A percentile compares a stretch with the other conserved stretches of the same genome.
Conservation (phyloP, 2,888 invertebrate species). For the Dexiosoma caninum region DNA sequence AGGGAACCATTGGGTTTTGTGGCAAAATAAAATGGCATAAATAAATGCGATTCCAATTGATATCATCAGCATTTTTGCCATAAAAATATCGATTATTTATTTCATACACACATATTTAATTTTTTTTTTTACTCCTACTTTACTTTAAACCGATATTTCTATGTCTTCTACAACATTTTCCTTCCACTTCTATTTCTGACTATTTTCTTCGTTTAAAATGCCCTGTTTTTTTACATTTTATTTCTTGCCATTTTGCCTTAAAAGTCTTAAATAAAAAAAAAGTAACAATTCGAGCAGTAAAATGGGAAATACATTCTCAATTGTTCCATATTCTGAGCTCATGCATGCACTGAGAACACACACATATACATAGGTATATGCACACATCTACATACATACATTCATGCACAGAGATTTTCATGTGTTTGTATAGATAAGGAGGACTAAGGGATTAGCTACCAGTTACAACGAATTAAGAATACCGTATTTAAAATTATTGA, state of each 20-base stretch:
- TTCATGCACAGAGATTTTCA: background rate
- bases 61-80: slow-evolving; percentile 25
- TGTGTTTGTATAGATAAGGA: background rate
- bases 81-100: slow-evolving; percentile 40
- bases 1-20: background rate
- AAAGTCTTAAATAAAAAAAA: slow-evolving; percentile 20
- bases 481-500: too few species aligned
- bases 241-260: background rate
- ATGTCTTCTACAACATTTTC: background rate
- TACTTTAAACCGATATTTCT: background rate
- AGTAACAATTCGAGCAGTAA: slow-evolving; percentile 20
- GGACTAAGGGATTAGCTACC: background rate
- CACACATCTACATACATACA: background rate
- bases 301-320: slow-evolving; percentile 15
- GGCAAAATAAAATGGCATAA: slow-evolving; percentile 11
- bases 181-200: background rate
- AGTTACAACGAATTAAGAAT: background rate
- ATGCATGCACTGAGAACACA: background rate
- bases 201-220: slow-evolving; percentile 7
- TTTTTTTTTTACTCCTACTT: slow-evolving; percentile 20
- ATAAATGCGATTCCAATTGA: slow-evolving; percentile 10
- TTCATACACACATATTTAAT: slow-evolving; percentile 20
- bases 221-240: background rate
- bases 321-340: slow-evolving; percentile 31
- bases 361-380: background rate